Conservation (phyloP, 1,140 invertebrate species). For the Drosophila sulfurigaster region DNA sequence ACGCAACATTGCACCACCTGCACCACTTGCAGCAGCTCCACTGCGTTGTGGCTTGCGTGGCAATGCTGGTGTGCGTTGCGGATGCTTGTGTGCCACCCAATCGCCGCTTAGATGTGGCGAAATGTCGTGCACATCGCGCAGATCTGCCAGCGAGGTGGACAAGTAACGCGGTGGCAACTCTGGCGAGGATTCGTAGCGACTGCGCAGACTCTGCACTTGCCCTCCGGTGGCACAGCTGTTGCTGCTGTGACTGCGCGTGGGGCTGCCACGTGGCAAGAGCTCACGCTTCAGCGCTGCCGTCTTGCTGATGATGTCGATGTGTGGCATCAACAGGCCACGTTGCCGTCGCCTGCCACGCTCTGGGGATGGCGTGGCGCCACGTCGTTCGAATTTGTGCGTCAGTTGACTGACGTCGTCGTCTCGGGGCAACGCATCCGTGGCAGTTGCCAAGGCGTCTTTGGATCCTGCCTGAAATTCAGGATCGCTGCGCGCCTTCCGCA, state of each 20-base stretch:
- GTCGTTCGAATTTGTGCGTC: conserved; percentile 87
- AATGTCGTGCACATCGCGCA: conserved; percentile 91
- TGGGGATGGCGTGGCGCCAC: conserved; percentile 54
- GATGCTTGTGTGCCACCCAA: conserved; percentile 91
- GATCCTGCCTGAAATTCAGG: conserved; percentile 88
- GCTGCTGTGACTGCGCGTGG: conserved; percentile 82
- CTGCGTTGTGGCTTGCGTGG: conserved; percentile 47
- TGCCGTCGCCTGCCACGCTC: conserved; percentile 85
- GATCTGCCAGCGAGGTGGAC: conserved; percentile 92
- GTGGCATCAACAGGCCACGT: conserved; percentile 90
- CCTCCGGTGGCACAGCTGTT: conserved; percentile 85
- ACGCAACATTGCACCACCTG: conserved; percentile 30
- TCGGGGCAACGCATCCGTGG: conserved; percentile 86
- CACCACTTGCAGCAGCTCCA: not conserved
- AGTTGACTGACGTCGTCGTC: conserved; percentile 86
- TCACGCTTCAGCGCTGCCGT: conserved; percentile 89
- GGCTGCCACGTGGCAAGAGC: conserved; percentile 67
- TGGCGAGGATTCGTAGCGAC: conserved; percentile 87
- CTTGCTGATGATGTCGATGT: conserved; percentile 95
- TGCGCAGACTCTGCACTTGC: conserved; percentile 89
- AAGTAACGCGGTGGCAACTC: conserved; percentile 84
- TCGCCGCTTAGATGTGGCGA: conserved; percentile 90
- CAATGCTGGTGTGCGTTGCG: conserved; percentile 84
- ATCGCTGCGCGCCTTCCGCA: conserved; percentile 90
- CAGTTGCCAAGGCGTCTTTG: conserved; percentile 86